These are phyloP conservation scores for Polydrusus pterygomalis DNA, from an alignment of 2,888 invertebrate species.

Conservation along the genomic window DNA sequence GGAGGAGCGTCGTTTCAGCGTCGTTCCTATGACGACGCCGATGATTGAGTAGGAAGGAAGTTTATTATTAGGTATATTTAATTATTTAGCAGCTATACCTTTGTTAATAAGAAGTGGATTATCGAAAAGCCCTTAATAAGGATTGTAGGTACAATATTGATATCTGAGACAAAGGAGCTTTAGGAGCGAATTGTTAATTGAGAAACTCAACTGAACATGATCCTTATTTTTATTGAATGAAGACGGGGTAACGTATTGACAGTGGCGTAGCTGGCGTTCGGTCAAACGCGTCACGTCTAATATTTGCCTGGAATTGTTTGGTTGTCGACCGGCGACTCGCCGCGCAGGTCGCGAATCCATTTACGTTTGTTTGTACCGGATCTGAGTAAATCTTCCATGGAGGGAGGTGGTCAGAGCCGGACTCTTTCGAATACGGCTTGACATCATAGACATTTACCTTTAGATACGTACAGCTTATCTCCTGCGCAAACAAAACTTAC, in stretches of 20 bases:
- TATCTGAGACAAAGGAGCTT: background rate
- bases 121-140: background rate
- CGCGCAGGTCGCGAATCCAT: too few species aligned
- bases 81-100: background rate
- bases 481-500: too few species aligned
- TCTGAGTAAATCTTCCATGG: too few species aligned
- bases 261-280: background rate
- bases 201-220: too few species aligned
- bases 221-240: background rate
- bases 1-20: conserved; percentile 42
- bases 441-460: too few species aligned
- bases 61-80: conserved; percentile 6
- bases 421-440: too few species aligned
- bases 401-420: too few species aligned
- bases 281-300: too few species aligned
- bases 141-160: background rate
- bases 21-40: conserved; percentile 51
- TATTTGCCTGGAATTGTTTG: too few species aligned
- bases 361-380: too few species aligned
- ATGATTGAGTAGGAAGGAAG: conserved; percentile 28
- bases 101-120: background rate
- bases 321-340: too few species aligned
- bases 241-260: background rate
- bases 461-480: too few species aligned
- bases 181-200: background rate